Base-by-base conservation (phyloP, 2,888 invertebrate genomes). In the Seladonia tumulorum region DNA sequence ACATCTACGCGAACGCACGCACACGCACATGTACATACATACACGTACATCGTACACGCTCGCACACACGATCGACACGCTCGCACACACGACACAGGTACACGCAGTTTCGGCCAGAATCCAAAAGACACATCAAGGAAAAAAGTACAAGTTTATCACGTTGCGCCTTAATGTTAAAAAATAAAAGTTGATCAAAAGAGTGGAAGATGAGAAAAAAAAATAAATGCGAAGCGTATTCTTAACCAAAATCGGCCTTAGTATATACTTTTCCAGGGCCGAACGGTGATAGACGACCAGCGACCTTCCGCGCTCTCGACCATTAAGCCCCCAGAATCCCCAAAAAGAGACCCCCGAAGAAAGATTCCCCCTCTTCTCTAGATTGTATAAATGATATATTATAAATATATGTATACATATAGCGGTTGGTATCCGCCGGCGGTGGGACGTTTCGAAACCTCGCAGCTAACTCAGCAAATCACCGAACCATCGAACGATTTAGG, bases 81-180 rank as follows among this genome's bases (percentile, higher is more conserved):
- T 57, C 35, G 35, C 35, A 90, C 79, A 90, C 89, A 86, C 87
- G 76, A 47, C 66, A 83, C 83, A 88, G 86, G 72, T 85, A 89
- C 81, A 93, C 92, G 92, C 93, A 94, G 93, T 94, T 94, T 94
- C 94, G 94, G 94, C 94, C 94, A 93, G 93, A 94, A 94, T 94
- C 94, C 93, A 94, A 94, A 94, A 93, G 94, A 94, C 94, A 94
- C 94, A 94, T 94, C 94, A 94, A 94, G 94, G 93, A 94, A 94
- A 93, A 94, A 94, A 94, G 94, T 94, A 94, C 94, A 94, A 94
- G 94, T 94, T 94, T 94, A 91, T 94, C 94, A 94, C 94, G 94
- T 94, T 94, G 94, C 94, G 94, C 94, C 94, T 94, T 94, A 91
- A 94, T 93, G 94, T 94, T 94, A 94, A 94, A 94, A 68, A 94